Conservation (phyloP, 2,113 vertebrate genomes). For the Microcebus murinus region DNA sequence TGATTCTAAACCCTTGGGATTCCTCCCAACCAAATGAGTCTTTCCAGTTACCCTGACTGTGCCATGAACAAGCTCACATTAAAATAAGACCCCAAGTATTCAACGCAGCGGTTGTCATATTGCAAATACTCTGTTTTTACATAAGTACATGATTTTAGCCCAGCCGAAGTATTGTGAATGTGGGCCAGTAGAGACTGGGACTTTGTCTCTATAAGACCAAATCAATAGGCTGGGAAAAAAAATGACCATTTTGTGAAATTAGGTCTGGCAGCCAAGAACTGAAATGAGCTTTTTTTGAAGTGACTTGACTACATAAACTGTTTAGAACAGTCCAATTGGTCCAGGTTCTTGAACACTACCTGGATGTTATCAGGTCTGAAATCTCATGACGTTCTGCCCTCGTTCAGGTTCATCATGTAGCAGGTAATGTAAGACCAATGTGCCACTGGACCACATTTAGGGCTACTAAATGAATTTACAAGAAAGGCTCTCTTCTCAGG, state of each 20-base stretch:
- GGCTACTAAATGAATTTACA: background rate
- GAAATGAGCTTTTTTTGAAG: background rate
- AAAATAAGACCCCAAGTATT: constrained; percentile 23
- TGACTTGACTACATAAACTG: background rate
- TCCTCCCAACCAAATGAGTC: constrained; percentile 42
- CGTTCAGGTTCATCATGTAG: background rate
- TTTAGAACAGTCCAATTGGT: background rate
- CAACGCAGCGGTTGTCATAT: constrained; percentile 27
- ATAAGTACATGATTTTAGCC: background rate
- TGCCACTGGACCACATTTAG: background rate
- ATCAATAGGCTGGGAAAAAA: background rate
- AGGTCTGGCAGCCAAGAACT: background rate
- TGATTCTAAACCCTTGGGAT: constrained; percentile 40
- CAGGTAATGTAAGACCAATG: background rate
- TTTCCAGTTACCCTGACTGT: constrained; percentile 34
- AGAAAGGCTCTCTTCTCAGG: background rate
- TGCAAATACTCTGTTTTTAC: constrained; percentile 21
- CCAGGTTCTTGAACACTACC: background rate
- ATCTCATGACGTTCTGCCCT: background rate
- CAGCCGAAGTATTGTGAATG: background rate
- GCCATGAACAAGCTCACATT: background rate
- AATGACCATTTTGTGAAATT: background rate
- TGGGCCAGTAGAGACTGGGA: background rate
- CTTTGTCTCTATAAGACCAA: background rate
- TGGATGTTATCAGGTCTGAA: background rate